Conservation (phyloP, 1,140 invertebrate genomes). For the Aplysia californica region DNA sequence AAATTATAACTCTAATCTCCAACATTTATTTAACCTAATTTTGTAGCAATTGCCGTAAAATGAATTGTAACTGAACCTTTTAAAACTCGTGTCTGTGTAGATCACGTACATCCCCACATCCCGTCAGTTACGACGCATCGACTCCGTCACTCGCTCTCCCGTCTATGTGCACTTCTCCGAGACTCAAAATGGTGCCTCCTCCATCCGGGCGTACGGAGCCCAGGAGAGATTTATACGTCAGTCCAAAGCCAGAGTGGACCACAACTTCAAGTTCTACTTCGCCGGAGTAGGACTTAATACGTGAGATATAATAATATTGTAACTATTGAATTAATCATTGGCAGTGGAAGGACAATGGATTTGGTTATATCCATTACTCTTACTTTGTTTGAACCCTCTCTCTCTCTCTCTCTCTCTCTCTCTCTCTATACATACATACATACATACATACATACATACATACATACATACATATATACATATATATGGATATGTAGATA, state of each 20-base stretch:
- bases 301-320: too few species aligned
- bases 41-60: neutral
- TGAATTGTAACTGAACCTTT: neutral
- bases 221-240: slow-evolving; percentile 69
- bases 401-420: too few species aligned
- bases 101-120: slow-evolving; percentile 70
- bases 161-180: slow-evolving; percentile 73
- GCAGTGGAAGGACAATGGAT: neutral
- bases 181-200: slow-evolving; percentile 70
- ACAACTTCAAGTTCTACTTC: slow-evolving; percentile 62
- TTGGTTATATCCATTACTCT: neutral
- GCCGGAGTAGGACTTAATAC: slow-evolving; percentile 25
- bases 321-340: neutral
- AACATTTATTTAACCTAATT: neutral
- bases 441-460: neutral
- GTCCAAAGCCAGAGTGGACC: slow-evolving; percentile 66
- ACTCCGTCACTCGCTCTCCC: slow-evolving; percentile 69
- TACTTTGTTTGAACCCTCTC: too few species aligned
- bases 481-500: too few species aligned
- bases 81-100: slow-evolving; percentile 51
- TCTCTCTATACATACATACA: too few species aligned
- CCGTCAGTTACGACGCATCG: slow-evolving; percentile 71
- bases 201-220: slow-evolving; percentile 72
- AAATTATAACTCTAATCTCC: neutral
- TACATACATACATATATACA: neutral